Evolutionary conservation across 2,888 invertebrate species (phyloP), one percentile per base, ranked within the genome.

Genomic region (Thymelicus sylvestris): DNA sequence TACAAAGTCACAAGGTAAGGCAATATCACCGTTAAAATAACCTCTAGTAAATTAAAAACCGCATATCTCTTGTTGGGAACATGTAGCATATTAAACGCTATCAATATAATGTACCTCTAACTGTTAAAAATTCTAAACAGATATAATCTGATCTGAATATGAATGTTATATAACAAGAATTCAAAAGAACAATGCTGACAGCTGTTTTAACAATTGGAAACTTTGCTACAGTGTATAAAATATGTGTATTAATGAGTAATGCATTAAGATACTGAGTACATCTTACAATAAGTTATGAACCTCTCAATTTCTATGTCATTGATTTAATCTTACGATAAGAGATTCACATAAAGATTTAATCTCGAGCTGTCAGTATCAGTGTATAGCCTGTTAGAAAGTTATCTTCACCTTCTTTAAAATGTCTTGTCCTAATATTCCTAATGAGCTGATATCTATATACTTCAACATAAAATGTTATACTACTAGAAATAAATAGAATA

Each of bases 1-100:
- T 99, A 99, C 86, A 97, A 99, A 96, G 97, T 99, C 41, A 97
- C 96, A 73, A 94, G 95, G 90, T 93, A 79, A 75, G 73, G 63
- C 61, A 44, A 66, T 7, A 0, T 67, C 69, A 7, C n/a, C 41
- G 19, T 61, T 65, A 68, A 59, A 66, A 62, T 72, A 67, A 71
- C 57, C 61, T 60, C 47, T 52, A 48, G 1, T n/a, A 0, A 59
- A 39, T n/a, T n/a, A 59, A 59, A 59, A 39, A 1, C 39, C n/a
- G 2, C n/a, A 6, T n/a, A 39, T n/a, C 10, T 4, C n/a, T 39
- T 59, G n/a, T n/a, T 8, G 13, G 59, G 8, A 39, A 39, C n/a
- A 59, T 31, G 2, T 13, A 57, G 12, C 31, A 13, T 8, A 24
- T 4, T 57, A 31, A 31, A 12, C 1, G 12, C 6, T 13, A 7